A percentile compares a stretch with the other conserved stretches of the same genome.
Conservation (phyloP, 2,888 invertebrate species). For the Muschampia plurimacula region DNA sequence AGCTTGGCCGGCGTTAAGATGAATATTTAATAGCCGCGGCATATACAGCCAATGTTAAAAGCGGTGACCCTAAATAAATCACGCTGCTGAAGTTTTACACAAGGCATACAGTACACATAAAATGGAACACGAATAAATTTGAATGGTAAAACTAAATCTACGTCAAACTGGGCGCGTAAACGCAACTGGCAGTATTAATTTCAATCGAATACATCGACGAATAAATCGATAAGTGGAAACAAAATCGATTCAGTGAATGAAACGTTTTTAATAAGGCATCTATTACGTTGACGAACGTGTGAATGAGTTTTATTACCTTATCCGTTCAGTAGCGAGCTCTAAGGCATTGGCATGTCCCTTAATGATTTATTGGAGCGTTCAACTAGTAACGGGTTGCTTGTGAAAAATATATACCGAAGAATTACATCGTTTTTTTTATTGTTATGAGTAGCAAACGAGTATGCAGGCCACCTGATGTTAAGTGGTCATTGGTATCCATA, state of each 20-base stretch:
- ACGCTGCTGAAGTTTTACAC: constrained; percentile 64
- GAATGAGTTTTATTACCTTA: constrained; percentile 83
- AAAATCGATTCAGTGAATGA: constrained; percentile 62
- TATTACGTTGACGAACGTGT: constrained; percentile 82
- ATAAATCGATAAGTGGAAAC: constrained; percentile 49
- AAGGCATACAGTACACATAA: constrained; percentile 56
- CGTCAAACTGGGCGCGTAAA: constrained; percentile 64
- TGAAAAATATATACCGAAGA: constrained; percentile 19
- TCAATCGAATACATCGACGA: constrained; percentile 62
- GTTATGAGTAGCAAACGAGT: no score
- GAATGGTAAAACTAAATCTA: constrained; percentile 55
- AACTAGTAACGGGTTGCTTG: constrained; percentile 42
- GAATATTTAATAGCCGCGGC: constrained; percentile 34
- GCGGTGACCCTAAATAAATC: constrained; percentile 64
- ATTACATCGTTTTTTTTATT: constrained; percentile 24
- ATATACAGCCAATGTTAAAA: constrained; percentile 45
- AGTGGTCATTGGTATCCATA: no score
- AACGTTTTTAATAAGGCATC: constrained; percentile 81
- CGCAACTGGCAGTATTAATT: constrained; percentile 70
- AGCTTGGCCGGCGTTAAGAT: constrained; percentile 22
- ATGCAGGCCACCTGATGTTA: no score
- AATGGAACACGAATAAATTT: constrained; percentile 74
- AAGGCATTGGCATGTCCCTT: constrained; percentile 74
- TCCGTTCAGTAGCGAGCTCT: constrained; percentile 63
- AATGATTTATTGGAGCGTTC: constrained; percentile 70